Conservation (phyloP, 2,113 vertebrate species). For the Hyla sarda region DNA sequence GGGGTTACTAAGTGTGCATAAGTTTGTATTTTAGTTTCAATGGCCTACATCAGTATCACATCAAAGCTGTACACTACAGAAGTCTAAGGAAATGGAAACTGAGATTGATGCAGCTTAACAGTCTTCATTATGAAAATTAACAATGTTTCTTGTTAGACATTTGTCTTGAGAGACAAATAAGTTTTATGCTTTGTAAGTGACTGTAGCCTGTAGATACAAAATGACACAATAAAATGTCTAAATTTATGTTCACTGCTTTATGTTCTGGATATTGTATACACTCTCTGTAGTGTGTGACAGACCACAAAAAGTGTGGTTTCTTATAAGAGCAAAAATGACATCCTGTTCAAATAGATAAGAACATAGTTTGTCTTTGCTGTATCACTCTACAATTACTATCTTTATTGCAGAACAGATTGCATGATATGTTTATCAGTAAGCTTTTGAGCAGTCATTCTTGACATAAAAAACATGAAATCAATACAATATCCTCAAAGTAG, state of each 20-base stretch:
- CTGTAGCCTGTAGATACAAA: background rate
- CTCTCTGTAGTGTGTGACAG: background rate
- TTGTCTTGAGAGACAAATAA: background rate
- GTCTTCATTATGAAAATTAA: background rate
- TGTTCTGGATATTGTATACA: slow-evolving; percentile 6
- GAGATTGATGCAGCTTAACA: background rate
- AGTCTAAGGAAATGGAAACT: slow-evolving; percentile 32
- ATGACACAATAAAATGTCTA: background rate
- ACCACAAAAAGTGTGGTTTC: slow-evolving; percentile 48
- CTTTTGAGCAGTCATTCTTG: background rate
- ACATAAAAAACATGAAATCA: background rate
- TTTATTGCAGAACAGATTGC: slow-evolving; percentile 19
- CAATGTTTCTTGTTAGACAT: background rate
- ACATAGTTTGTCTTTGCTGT: slow-evolving; percentile 1
- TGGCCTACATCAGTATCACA: background rate
- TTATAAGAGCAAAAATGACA: slow-evolving; percentile 43
- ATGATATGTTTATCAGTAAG: slow-evolving; percentile 39
- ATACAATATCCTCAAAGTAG: background rate
- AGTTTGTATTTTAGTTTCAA: slow-evolving; percentile 18
- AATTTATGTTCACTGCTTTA: background rate
- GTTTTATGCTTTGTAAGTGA: background rate
- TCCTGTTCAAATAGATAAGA: slow-evolving; percentile 56
- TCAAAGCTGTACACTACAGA: background rate
- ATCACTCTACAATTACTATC: slow-evolving; percentile 24
- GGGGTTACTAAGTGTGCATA: slow-evolving; percentile 2